Evolutionary conservation across 1,140 invertebrate genomes (phyloP).

Genomic region (Drosophila kanapiae): DNA sequence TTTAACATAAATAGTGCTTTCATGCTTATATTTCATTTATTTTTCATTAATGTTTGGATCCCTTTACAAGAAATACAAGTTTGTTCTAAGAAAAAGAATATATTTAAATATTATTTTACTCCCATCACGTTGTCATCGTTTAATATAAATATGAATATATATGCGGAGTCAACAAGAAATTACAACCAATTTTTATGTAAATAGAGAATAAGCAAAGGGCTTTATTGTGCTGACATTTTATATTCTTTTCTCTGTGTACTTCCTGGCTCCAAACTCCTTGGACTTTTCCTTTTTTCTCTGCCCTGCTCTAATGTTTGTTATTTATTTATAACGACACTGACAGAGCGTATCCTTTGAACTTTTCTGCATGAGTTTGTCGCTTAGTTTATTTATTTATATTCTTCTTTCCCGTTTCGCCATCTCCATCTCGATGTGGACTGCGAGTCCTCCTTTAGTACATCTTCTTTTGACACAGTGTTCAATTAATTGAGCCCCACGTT

Average conservation of each 20-base stretch:
- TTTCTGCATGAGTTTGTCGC: constrained; percentile 78
- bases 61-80: not conserved
- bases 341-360: constrained; percentile 77
- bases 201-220: not conserved
- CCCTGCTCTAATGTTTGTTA: constrained; percentile 74
- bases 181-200: not conserved
- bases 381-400: constrained; percentile 63
- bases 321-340: constrained; percentile 79
- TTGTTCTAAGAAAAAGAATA: not conserved
- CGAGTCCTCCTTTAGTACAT: constrained; percentile 15
- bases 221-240: not conserved
- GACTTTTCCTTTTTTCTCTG: constrained; percentile 39
- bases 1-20: not conserved
- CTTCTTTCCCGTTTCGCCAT: constrained; percentile 14
- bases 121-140: not conserved
- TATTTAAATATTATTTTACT: not conserved
- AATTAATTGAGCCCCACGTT: constrained; percentile 70
- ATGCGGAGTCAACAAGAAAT: not conserved
- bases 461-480: constrained; percentile 70
- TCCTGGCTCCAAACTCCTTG: constrained; percentile 32
- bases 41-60: too few species aligned
- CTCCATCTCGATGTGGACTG: constrained; percentile 18
- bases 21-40: not conserved
- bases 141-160: not conserved
- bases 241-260: constrained; percentile 24